Percentiles rank a stretch among this genome's conserved stretches.
phyloP scores from a whole-genome alignment of 2,797 vertebrate species.

The Menidia menidia region DNA sequence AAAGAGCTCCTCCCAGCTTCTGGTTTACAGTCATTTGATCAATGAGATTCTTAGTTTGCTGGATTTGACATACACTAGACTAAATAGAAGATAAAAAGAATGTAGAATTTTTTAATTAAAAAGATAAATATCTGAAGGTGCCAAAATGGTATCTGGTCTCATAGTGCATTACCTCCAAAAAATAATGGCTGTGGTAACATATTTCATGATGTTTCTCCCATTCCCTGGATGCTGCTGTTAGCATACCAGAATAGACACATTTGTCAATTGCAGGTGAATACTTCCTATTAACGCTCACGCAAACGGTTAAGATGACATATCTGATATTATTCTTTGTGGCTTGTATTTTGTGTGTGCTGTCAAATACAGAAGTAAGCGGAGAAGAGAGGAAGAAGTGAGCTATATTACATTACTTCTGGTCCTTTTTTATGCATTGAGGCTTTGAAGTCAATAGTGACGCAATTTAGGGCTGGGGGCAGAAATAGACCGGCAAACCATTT shows the following conservation, averaged over 20 bases:
- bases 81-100: constrained; percentile 21
- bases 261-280: background rate
- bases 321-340: background rate
- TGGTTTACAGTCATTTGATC: constrained; percentile 28
- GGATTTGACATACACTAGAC: constrained; percentile 9
- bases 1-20: constrained; percentile 8
- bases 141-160: background rate
- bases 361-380: background rate
- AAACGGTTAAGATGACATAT: background rate
- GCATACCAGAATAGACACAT: background rate
- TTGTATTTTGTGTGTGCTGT: background rate
- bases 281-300: background rate
- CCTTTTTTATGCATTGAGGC: constrained; percentile 59
- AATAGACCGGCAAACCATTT: constrained; percentile 61
- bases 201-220: background rate
- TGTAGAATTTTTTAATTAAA: constrained; percentile 4
- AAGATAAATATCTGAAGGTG: background rate
- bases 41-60: constrained; percentile 1
- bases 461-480: constrained; percentile 60
- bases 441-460: constrained; percentile 76
- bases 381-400: constrained; percentile 12
- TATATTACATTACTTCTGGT: constrained; percentile 40
- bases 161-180: background rate
- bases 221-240: background rate
- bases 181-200: background rate